phyloP scores from a whole-genome alignment of 2,888 invertebrate genomes.

The Griposia aprilina region DNA sequence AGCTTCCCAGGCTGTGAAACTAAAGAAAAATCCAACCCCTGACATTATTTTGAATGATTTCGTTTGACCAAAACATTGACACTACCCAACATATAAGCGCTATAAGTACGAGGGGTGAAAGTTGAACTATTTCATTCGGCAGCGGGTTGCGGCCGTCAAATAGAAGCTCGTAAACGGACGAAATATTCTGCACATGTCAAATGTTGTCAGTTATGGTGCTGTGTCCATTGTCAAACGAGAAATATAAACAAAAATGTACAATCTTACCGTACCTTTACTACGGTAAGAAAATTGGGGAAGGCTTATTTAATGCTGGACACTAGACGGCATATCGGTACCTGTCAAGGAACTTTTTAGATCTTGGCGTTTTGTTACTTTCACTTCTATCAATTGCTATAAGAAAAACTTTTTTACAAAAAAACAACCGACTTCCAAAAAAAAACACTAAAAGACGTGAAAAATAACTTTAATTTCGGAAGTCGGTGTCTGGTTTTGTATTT shows the following conservation, averaged over 20 bases:
- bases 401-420: too few relatives aligned
- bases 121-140: constrained; percentile 52
- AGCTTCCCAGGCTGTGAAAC: background rate
- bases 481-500: too few relatives aligned
- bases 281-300: too few relatives aligned
- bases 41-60: background rate
- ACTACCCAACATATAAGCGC: constrained; percentile 3
- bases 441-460: too few relatives aligned
- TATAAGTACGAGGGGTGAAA: constrained; percentile 1
- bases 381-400: too few relatives aligned
- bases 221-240: constrained; percentile 34
- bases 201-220: constrained; percentile 39
- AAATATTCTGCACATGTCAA: constrained; percentile 66
- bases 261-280: too few relatives aligned
- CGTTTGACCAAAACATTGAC: constrained; percentile 16
- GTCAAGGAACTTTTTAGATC: too few relatives aligned
- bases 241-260: background rate
- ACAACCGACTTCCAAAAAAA: too few relatives aligned
- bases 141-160: constrained; percentile 51
- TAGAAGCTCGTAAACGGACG: constrained; percentile 60
- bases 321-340: too few relatives aligned
- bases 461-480: too few relatives aligned
- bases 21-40: background rate
- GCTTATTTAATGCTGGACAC: too few relatives aligned
- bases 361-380: too few relatives aligned